Percentiles rank a stretch among this genome's conserved stretches.
Conservation (phyloP, 37 sponge, comb jelly and placozoan genomes). For the Hormiphora californensis region DNA sequence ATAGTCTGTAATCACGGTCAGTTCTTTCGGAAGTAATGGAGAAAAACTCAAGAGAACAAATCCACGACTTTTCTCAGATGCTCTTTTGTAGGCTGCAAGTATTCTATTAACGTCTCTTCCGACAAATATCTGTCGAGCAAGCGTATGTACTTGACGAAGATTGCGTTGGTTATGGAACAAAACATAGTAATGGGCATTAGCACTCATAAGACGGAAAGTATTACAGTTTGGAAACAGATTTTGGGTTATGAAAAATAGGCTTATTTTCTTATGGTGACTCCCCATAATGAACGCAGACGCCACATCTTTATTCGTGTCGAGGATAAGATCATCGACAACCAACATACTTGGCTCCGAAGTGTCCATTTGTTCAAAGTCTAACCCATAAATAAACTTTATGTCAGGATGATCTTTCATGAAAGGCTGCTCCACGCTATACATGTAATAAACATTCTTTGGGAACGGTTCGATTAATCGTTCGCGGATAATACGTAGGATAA, state of each 20-base stretch:
- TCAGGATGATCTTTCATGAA: neutral
- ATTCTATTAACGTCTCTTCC: neutral
- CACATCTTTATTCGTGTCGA: neutral
- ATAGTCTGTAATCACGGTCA: slow-evolving; percentile 13
- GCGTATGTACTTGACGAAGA: neutral
- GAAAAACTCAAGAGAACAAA: slow-evolving; percentile 4
- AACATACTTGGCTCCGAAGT: slow-evolving; percentile 3
- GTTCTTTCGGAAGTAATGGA: neutral
- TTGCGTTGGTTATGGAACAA: neutral
- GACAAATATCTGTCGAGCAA: neutral
- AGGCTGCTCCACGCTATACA: neutral
- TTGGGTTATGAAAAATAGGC: neutral
- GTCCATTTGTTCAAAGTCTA: neutral
- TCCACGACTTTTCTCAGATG: neutral
- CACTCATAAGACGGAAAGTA: neutral
- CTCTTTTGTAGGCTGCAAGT: neutral
- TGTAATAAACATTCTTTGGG: neutral
- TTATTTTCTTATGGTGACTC: neutral
- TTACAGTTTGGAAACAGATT: slow-evolving; percentile 5
- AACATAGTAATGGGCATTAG: slow-evolving; percentile 9
- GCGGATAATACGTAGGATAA: neutral
- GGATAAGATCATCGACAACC: neutral
- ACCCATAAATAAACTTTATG: neutral
- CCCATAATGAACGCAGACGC: neutral
- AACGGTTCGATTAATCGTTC: neutral